Evolutionary conservation across 2,888 invertebrate species (phyloP).

Genomic region (Operophtera brumata): DNA sequence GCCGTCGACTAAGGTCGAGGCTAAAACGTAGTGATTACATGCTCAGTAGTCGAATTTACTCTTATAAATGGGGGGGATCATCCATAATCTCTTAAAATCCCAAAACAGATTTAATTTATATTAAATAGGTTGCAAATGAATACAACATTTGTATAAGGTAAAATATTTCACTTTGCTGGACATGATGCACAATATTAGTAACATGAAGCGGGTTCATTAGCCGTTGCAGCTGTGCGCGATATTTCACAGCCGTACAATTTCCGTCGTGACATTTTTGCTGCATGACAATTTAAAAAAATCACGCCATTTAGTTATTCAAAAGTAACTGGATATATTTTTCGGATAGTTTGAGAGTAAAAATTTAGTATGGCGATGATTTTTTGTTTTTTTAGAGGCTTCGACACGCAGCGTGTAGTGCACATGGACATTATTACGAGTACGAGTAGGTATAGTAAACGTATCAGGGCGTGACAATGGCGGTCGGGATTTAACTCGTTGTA

Average conservation of each 20-base stretch:
- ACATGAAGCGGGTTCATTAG: constrained; percentile 73
- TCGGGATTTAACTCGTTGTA: neutral
- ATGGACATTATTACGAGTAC: neutral
- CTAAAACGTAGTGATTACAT: too few species aligned
- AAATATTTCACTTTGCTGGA: constrained; percentile 50
- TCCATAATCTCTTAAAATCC: too few species aligned
- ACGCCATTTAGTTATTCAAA: constrained; percentile 28
- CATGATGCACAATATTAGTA: constrained; percentile 65
- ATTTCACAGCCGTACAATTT: constrained; percentile 66
- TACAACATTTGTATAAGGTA: constrained; percentile 28
- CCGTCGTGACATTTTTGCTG: constrained; percentile 60
- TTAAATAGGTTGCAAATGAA: constrained; percentile 17
- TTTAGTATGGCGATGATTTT: neutral
- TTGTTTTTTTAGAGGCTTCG: neutral
- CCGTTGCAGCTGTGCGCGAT: constrained; percentile 63
- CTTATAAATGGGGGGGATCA: too few species aligned
- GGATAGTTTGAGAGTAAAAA: constrained; percentile 2
- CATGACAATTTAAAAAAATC: constrained; percentile 54
- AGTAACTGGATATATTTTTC: constrained; percentile 13
- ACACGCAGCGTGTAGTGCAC: neutral
- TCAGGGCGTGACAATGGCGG: neutral
- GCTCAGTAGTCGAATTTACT: too few species aligned
- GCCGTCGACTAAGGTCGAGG: too few species aligned
- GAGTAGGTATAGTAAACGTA: neutral
- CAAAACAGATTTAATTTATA: neutral